Evolutionary conservation across 2,797 vertebrate species (phyloP).

Genomic region (Silurus aristotelis): DNA sequence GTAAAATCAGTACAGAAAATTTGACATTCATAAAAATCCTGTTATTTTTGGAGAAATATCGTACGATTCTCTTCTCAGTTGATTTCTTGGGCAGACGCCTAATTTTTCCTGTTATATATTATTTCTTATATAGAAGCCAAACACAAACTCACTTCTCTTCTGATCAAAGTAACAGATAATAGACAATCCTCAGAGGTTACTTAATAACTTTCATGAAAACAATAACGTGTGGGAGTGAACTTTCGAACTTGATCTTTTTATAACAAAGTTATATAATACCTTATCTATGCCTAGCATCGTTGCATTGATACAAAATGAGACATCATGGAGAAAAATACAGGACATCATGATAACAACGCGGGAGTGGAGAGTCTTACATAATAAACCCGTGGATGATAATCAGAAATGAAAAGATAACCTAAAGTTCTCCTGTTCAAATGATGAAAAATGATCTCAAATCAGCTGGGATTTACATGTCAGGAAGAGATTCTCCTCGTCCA

Average conservation of each 20-base stretch:
- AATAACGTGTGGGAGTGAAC: neutral
- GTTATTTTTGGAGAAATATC: neutral
- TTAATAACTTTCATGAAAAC: conserved; percentile 12
- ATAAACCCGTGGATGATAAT: neutral
- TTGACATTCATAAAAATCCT: neutral
- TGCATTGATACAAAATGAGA: conserved; percentile 8
- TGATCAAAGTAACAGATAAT: neutral
- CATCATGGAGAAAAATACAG: neutral
- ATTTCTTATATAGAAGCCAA: neutral
- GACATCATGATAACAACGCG: neutral
- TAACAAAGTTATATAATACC: conserved; percentile 42
- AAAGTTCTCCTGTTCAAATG: neutral
- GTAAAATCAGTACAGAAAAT: neutral
- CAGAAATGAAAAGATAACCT: neutral
- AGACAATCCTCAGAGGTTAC: conserved; percentile 21
- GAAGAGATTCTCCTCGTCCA: conserved; percentile 76
- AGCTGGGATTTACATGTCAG: conserved; percentile 82
- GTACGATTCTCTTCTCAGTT: neutral
- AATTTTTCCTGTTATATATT: neutral
- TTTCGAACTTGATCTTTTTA: neutral
- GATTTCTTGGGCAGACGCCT: neutral
- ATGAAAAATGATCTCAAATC: neutral
- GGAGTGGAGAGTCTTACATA: neutral
- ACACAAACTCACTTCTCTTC: neutral
- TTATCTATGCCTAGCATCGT: conserved; percentile 25